These are phyloP conservation scores for Recurvirostra avosetta DNA, from an alignment of 2,113 vertebrate genomes.

Conservation along the genomic window DNA sequence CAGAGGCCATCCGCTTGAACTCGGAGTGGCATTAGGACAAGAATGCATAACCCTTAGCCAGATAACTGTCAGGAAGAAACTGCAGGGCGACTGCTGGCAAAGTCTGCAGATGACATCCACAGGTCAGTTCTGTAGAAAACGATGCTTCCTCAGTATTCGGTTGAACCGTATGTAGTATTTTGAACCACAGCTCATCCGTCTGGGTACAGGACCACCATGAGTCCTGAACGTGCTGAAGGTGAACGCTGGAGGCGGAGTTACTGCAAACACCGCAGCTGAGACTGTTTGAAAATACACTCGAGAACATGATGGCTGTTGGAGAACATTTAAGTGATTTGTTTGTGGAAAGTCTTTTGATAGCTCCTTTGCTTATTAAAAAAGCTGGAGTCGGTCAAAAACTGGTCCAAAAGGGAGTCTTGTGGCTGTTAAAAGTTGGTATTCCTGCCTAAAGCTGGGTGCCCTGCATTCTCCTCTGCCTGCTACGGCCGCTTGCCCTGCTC, in stretches of 20 bases:
- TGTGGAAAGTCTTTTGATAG: not conserved
- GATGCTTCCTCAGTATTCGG: rapidly evolving
- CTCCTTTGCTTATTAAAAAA: not conserved
- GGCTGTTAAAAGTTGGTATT: not conserved
- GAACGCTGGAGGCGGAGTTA: not conserved
- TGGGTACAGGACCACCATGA: not conserved
- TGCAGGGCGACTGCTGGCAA: not conserved
- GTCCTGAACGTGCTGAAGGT: not conserved
- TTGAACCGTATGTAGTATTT: rapidly evolving
- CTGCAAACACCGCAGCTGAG: not conserved
- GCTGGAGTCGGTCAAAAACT: not conserved
- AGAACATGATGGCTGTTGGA: rapidly evolving
- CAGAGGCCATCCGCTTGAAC: rapidly evolving
- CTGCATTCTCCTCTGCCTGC: not conserved
- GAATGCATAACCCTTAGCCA: rapidly evolving
- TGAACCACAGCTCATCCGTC: not conserved
- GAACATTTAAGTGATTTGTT: not conserved
- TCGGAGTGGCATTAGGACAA: not conserved
- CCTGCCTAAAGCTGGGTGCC: not conserved
- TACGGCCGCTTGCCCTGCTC: not conserved
- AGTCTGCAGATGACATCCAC: not conserved
- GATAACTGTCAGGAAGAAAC: not conserved
- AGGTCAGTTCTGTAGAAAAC: not conserved
- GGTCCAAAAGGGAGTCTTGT: rapidly evolving
- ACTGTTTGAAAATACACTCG: rapidly evolving